phyloP scores from a whole-genome alignment of 2,113 vertebrate species.

The Sinocyclocheilus grahami region DNA sequence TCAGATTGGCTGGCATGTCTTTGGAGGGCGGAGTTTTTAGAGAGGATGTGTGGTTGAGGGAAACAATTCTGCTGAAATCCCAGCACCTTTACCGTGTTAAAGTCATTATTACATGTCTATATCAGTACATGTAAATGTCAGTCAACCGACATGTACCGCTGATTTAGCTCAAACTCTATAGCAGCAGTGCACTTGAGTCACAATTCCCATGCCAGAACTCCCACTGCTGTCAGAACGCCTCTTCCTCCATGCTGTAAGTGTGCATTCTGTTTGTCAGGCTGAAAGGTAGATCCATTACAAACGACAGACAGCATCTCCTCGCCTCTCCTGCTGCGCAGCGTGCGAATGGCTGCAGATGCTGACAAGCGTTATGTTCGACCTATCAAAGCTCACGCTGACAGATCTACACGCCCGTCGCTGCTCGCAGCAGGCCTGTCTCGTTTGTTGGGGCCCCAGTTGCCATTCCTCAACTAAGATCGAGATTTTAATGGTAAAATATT shows the following conservation, averaged over 20 bases:
- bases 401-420: neutral
- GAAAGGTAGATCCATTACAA: slow-evolving; percentile 22
- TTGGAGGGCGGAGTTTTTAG: neutral
- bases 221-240: slow-evolving; percentile 15
- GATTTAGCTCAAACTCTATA: neutral
- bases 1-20: neutral
- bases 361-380: slow-evolving; percentile 17
- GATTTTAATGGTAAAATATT: no score
- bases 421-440: neutral
- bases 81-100: neutral
- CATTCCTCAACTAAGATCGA: neutral
- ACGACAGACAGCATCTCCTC: neutral
- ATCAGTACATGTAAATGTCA: slow-evolving; percentile 11
- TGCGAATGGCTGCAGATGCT: slow-evolving; percentile 2
- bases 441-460: no score
- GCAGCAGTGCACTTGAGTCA: neutral
- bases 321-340: neutral
- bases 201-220: slow-evolving; percentile 10
- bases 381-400: neutral
- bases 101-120: neutral
- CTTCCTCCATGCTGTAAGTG: slow-evolving; percentile 1
- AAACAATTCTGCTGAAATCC: neutral
- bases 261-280: slow-evolving; percentile 26
- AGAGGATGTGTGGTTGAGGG: neutral
- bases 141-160: neutral